Evolutionary conservation across 2,113 vertebrate genomes (phyloP), one percentile per base, ranked within the genome.

Genomic region (Takifugu flavidus): DNA sequence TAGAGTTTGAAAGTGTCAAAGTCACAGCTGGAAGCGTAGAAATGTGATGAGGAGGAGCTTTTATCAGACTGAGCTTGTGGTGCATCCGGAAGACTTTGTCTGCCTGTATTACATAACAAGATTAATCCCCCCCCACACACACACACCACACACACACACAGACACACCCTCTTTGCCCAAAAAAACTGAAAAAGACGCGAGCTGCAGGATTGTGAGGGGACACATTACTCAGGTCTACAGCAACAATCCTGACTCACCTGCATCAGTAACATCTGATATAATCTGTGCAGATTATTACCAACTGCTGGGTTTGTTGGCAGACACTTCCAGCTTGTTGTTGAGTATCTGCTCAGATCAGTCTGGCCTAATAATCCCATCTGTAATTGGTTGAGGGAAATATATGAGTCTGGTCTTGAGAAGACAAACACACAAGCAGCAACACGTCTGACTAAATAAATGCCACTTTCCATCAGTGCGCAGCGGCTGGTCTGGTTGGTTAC

Each of bases 331-430:
- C 42, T 56, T 70, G 54, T 15, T 4, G 14, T 59, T 66, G 57
- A 27, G 62, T 70, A 79, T 75, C 72, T 78, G 55, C 57, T 63
- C 26, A 10, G 12, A 57, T 71, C 71, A 72, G 68, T 80, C 82
- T 81, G 75, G 46, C 20, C 67, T 56, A 56, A 67, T 86, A 87
- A 83, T 86, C 81, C 64, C 25, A 56, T 59, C 47, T 82, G 72
- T 77, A 83, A 75, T 77, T 75, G 67, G 70, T 75, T 62, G 55
- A 63, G 62, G 43, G 59, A 70, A 79, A 80, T 72, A 57, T 6
- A 6, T 5, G 1, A 67, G 61, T 34, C 43, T 56, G 15, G 2
- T n/a, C 26, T 29, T 34, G 10, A 47, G 45, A 47, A n/a, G 5
- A 47, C n/a, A 12, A n/a, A n/a, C 4, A 10, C 7, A 10, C 34